Conservation (phyloP, 2,888 invertebrate genomes). For the Hemaris fuciformis region DNA sequence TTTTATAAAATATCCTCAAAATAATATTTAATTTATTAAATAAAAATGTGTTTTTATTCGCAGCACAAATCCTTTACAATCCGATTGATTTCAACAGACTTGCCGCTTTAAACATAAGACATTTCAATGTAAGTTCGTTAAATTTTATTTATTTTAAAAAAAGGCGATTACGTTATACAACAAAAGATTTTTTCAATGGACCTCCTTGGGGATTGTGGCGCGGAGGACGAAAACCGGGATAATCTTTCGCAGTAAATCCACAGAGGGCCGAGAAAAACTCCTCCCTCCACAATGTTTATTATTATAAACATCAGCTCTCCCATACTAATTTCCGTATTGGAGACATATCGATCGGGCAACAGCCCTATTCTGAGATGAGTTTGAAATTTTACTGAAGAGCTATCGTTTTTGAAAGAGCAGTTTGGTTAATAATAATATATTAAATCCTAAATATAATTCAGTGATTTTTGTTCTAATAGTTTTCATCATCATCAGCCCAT, state of each 20-base stretch:
- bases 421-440: no score
- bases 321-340: conserved; percentile 58
- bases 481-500: no score
- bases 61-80: neutral
- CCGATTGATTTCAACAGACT: neutral
- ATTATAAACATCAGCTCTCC: conserved; percentile 36
- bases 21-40: no score
- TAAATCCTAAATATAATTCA: no score
- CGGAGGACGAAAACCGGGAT: neutral
- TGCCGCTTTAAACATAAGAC: neutral
- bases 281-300: conserved; percentile 30
- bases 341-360: conserved; percentile 37
- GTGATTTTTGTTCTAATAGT: no score
- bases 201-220: neutral
- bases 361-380: conserved; percentile 35
- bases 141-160: neutral
- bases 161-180: neutral
- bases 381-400: neutral
- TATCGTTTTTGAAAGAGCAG: no score
- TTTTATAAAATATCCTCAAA: no score
- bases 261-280: conserved; percentile 15
- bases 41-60: no score
- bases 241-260: conserved; percentile 12
- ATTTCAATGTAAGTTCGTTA: neutral
- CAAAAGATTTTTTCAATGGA: neutral